phyloP scores from a whole-genome alignment of 2,888 invertebrate genomes.

The Idaea dimidiata region DNA sequence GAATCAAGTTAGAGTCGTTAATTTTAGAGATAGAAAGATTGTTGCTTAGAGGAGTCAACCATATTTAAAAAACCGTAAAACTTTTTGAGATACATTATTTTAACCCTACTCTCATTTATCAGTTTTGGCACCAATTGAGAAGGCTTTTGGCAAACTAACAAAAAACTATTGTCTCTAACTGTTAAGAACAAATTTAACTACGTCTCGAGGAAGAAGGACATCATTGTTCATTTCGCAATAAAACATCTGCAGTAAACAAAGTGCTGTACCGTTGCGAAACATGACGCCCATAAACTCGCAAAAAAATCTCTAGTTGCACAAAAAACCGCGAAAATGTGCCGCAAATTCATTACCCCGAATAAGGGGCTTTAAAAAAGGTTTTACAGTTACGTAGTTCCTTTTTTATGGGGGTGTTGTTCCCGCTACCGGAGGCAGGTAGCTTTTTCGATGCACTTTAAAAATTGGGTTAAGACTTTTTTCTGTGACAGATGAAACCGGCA shows the following conservation, averaged over 20 bases:
- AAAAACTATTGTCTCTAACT: conserved; percentile 42
- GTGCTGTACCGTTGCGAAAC: conserved; percentile 63
- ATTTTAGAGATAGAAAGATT: no score
- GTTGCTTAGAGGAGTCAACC: no score
- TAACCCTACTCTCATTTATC: neutral
- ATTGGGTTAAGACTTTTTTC: conserved; percentile 73
- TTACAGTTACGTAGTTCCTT: conserved; percentile 52
- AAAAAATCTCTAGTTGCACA: conserved; percentile 51
- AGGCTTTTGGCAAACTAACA: conserved; percentile 13
- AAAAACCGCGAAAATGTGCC: conserved; percentile 60
- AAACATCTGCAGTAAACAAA: conserved; percentile 65
- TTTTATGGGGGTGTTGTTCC: conserved; percentile 52
- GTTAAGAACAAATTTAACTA: conserved; percentile 46
- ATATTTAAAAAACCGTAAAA: neutral
- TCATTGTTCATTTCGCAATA: conserved; percentile 35
- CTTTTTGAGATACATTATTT: neutral
- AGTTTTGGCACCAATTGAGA: neutral
- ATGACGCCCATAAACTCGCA: conserved; percentile 54
- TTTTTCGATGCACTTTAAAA: conserved; percentile 61
- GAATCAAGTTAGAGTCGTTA: no score
- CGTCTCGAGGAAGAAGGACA: conserved; percentile 39
- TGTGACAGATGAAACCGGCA: conserved; percentile 64
- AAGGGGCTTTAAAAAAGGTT: conserved; percentile 41
- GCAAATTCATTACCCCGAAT: conserved; percentile 40
- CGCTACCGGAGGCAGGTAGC: conserved; percentile 74